Evolutionary conservation across 2,888 invertebrate genomes (phyloP).

Genomic region (Brachynemurus nebulosus): DNA sequence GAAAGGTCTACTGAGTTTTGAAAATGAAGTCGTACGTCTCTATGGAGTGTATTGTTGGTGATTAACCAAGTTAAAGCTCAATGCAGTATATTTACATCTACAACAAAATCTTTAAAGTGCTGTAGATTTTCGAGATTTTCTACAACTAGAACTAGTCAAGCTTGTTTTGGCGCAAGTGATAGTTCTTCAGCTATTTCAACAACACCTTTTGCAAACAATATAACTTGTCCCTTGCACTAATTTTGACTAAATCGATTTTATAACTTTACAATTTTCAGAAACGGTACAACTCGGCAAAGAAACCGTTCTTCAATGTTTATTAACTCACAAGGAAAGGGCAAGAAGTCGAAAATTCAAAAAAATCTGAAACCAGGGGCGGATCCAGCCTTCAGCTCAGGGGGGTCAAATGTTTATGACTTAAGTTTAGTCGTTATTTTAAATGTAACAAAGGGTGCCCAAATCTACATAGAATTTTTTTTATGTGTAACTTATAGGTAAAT

Average conservation of each 20-base stretch:
- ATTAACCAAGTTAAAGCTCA: conserved; percentile 14
- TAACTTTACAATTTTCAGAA: conserved; percentile 20
- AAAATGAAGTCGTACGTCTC: background rate
- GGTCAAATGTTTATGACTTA: no score
- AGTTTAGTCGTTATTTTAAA: no score
- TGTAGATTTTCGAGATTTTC: conserved; percentile 15
- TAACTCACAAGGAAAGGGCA: no score
- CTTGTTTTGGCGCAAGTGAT: conserved; percentile 13
- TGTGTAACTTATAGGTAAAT: no score
- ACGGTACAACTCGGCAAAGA: conserved; percentile 12
- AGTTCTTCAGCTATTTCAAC: conserved; percentile 11
- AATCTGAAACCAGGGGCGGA: no score
- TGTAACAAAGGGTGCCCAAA: no score
- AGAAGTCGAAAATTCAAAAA: no score
- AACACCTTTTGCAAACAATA: conserved; percentile 12
- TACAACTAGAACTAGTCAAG: conserved; percentile 16
- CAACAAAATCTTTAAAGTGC: conserved; percentile 14
- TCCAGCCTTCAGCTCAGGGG: no score
- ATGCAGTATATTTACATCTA: conserved; percentile 16
- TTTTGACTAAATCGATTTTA: conserved; percentile 20
- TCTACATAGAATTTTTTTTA: no score
- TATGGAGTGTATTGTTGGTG: background rate
- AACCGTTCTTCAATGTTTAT: conserved; percentile 13
- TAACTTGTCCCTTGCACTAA: conserved; percentile 19
- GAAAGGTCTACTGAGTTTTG: background rate